A percentile compares a stretch with the other conserved stretches of the same genome.
Conservation (phyloP, 2,888 invertebrate species). For the Melanotus villosus region DNA sequence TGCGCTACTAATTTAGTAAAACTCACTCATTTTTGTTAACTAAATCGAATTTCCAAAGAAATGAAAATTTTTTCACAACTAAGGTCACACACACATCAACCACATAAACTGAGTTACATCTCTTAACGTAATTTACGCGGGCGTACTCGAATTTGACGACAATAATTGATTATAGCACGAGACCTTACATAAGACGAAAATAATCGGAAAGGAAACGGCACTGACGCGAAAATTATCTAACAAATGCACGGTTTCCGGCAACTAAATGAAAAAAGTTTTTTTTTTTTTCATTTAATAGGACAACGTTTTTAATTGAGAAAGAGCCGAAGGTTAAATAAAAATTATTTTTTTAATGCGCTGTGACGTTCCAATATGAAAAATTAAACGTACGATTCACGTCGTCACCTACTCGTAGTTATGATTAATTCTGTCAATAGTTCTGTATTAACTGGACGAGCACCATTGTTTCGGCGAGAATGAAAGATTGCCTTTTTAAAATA, state of each 20-base stretch:
- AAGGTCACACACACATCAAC: neutral
- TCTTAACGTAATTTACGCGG: slow-evolving; percentile 20
- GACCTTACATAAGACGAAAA: slow-evolving; percentile 35
- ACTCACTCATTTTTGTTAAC: slow-evolving; percentile 13
- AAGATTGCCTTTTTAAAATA: too few species aligned
- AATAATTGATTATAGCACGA: slow-evolving; percentile 41
- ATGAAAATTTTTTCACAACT: neutral
- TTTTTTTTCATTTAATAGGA: too few species aligned
- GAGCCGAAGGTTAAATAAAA: too few species aligned
- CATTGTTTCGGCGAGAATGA: too few species aligned
- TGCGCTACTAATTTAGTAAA: neutral
- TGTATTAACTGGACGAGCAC: neutral
- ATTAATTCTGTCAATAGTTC: too few species aligned
- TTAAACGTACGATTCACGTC: neutral
- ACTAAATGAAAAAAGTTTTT: slow-evolving; percentile 5
- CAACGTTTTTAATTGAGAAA: too few species aligned
- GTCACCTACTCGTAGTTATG: too few species aligned
- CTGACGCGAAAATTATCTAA: slow-evolving; percentile 26
- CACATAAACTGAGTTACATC: slow-evolving; percentile 13
- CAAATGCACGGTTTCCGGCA: slow-evolving; percentile 32
- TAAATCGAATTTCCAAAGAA: neutral
- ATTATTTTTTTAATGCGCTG: too few species aligned
- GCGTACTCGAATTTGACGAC: slow-evolving; percentile 24
- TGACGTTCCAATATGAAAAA: too few species aligned
- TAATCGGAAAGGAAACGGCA: slow-evolving; percentile 30